These are phyloP conservation scores for Caenorhabditis japonica DNA, from an alignment of 2,888 invertebrate genomes.

Conservation along the genomic window DNA sequence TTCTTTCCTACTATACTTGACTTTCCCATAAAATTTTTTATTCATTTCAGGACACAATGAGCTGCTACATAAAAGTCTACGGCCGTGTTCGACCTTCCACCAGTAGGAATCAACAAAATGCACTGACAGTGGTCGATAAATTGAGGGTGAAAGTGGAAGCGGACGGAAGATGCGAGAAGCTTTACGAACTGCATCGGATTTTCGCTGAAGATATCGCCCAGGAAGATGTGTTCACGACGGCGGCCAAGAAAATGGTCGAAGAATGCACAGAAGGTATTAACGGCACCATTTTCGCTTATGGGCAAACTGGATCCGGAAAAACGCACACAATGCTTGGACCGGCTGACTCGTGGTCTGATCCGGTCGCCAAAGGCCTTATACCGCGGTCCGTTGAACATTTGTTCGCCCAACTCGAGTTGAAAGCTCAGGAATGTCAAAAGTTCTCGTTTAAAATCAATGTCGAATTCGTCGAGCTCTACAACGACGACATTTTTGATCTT, in stretches of 20 bases:
- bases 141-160: conserved; percentile 7
- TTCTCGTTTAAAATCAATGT: conserved; percentile 77
- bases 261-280: conserved; percentile 78
- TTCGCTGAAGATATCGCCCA: conserved; percentile 21
- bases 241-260: conserved; percentile 78
- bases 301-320: conserved; percentile 79
- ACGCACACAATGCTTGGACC: conserved; percentile 79
- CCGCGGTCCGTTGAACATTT: conserved; percentile 78
- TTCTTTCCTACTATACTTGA: neutral
- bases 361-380: conserved; percentile 78
- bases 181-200: conserved; percentile 34
- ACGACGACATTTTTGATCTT: conserved; percentile 79
- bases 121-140: conserved; percentile 11
- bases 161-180: conserved; percentile 21
- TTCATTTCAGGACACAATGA: no score
- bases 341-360: conserved; percentile 64
- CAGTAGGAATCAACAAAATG: neutral
- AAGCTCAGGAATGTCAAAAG: conserved; percentile 77
- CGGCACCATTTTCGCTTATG: conserved; percentile 79
- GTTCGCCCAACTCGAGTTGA: conserved; percentile 75
- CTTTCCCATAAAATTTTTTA: neutral
- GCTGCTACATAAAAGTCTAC: conserved; percentile 27
- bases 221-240: conserved; percentile 74
- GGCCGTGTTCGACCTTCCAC: conserved; percentile 39
- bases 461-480: no score